Base-by-base conservation (phyloP, 2,113 vertebrate genomes). In the Neofelis nebulosa region DNA sequence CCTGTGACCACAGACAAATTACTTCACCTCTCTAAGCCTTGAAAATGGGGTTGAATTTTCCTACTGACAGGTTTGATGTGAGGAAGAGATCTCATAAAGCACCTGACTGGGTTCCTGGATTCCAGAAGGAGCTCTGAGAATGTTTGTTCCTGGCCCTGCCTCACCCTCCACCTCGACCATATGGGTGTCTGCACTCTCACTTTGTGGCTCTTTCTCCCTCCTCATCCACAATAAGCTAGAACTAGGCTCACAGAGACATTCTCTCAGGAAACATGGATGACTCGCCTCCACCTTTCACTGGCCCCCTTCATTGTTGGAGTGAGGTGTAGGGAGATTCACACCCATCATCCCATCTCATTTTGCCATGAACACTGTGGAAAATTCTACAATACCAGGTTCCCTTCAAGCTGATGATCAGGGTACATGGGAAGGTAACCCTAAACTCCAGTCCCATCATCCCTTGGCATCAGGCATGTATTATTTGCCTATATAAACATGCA, bases 11-110 rank as follows among this genome's bases (percentile, higher is more conserved):
- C 31, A 48, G 25, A 61, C 57, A 61, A 23, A 61, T 23, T 23
- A 61, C 57, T 57, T 57, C 11, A 50, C 18, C 85, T 87, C 69
- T 80, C 38, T 91, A 57, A 85, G 16, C 10, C 14, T 94, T 66
- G 57, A 84, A 90, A 63, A 73, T n/a, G 11, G 41, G 29, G 15
- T 9, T 82, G 68, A 45, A n/a, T 86, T 95, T 85, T 76, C 78
- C 48, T 87, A 12, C 31, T 1, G 3, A 18, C 21, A 36, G 38
- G 18, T 41, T 29, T 69, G 9, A 19, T 50, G 4, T 83, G n/a
- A 82, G 21, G 38, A 81, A 68, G 65, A 76, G 31, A 29, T 86
- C 57, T 61, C 57, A 1, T 36, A 25, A 84, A 69, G 36, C 27
- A 41, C 13, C 19, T 65, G 66, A n/a, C 18, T 48, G 25, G 1